These are phyloP conservation scores for Epinotia bilunana DNA, from an alignment of 2,888 invertebrate genomes.

Conservation along the genomic window DNA sequence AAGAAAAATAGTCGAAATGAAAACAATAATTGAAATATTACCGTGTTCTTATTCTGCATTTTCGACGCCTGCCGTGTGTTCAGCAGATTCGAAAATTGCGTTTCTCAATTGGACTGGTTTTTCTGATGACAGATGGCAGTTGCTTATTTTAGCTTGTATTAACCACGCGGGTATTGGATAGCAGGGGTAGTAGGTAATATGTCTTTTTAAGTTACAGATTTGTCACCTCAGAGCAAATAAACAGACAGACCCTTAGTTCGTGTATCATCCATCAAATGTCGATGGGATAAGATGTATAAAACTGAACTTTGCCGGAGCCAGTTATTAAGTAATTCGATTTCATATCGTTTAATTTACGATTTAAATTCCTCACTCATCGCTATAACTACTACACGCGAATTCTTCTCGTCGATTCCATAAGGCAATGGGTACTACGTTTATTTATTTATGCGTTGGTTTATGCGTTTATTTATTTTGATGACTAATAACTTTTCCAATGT, in stretches of 20 bases:
- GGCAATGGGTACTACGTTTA: too few relatives aligned
- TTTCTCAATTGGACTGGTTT: background rate
- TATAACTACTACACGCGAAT: too few relatives aligned
- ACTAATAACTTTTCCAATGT: too few relatives aligned
- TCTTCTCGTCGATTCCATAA: too few relatives aligned
- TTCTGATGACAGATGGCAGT: background rate
- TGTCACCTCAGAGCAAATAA: background rate
- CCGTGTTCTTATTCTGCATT: constrained; percentile 16
- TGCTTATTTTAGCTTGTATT: background rate
- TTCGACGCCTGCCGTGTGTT: constrained; percentile 2
- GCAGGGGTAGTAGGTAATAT: background rate
- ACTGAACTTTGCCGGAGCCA: too few relatives aligned
- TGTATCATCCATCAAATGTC: background rate
- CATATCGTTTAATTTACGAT: too few relatives aligned
- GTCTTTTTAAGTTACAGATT: background rate
- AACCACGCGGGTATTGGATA: background rate
- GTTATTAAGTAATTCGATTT: too few relatives aligned
- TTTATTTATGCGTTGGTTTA: too few relatives aligned
- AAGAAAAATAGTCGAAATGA: constrained; percentile 4
- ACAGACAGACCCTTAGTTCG: background rate
- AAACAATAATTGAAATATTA: constrained; percentile 25
- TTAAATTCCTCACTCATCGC: too few relatives aligned
- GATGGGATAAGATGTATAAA: background rate
- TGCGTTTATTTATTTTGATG: too few relatives aligned
- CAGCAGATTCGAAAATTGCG: background rate